phyloP scores from a whole-genome alignment of 1,140 invertebrate species.

The Linepithema humile region DNA sequence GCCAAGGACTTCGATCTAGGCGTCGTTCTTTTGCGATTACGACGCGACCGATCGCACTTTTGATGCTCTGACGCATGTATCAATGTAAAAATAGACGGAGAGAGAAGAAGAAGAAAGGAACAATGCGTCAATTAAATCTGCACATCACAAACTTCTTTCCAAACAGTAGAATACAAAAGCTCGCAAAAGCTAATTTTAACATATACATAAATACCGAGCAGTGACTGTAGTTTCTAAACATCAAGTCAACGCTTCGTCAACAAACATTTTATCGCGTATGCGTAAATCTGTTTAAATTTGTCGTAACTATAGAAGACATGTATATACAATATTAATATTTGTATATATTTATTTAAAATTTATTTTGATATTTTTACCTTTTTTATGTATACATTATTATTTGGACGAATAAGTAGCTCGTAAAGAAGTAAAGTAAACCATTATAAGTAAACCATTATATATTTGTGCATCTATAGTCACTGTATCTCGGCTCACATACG shows the following conservation, averaged over 20 bases:
- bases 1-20: neutral
- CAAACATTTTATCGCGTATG: neutral
- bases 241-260: neutral
- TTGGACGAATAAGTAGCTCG: too few relatives aligned
- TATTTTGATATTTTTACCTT: too few relatives aligned
- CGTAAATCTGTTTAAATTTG: neutral
- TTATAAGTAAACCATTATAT: neutral
- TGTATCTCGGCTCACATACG: neutral
- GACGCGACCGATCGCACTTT: slow-evolving; percentile 14
- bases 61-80: neutral
- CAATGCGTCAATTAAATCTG: slow-evolving; percentile 67
- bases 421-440: neutral
- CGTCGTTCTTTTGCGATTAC: slow-evolving; percentile 17
- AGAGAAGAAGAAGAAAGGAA: neutral
- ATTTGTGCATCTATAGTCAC: slow-evolving; percentile 13
- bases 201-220: neutral
- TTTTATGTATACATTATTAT: neutral
- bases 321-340: too few relatives aligned
- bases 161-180: neutral
- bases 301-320: neutral
- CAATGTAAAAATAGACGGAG: neutral
- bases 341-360: too few relatives aligned
- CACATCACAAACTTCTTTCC: slow-evolving; percentile 28
- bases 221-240: neutral
- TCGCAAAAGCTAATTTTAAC: slow-evolving; percentile 17